Evolutionary conservation across 2,797 vertebrate genomes (phyloP).

Genomic region (Xenentodon cancila): DNA sequence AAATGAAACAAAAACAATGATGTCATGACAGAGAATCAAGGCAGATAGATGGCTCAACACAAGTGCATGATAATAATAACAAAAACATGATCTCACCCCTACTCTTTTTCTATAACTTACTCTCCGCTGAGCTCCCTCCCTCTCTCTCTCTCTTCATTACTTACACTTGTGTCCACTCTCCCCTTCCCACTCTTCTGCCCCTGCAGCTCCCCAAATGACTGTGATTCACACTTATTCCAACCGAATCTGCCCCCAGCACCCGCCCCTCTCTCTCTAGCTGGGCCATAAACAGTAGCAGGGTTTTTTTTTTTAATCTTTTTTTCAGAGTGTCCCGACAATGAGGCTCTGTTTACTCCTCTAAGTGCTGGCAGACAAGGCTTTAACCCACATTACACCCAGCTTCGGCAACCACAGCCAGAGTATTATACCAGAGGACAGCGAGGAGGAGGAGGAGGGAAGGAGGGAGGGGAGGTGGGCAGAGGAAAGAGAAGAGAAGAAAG

Average conservation of each 20-base stretch:
- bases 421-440: conserved; percentile 68
- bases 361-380: conserved; percentile 78
- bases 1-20: conserved; percentile 88
- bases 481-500: conserved; percentile 60
- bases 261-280: conserved; percentile 48
- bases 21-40: conserved; percentile 83
- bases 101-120: conserved; percentile 32
- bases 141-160: conserved; percentile 44
- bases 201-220: conserved; percentile 62
- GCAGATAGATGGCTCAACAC: conserved; percentile 83
- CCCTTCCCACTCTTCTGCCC: conserved; percentile 57
- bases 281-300: conserved; percentile 83
- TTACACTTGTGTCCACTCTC: conserved; percentile 60
- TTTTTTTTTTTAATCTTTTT: conserved; percentile 55
- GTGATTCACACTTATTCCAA: conserved; percentile 74
- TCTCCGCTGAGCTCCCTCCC: conserved; percentile 27
- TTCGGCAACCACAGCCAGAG: conserved; percentile 73
- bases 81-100: conserved; percentile 84
- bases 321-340: conserved; percentile 79
- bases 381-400: conserved; percentile 80
- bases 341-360: conserved; percentile 83
- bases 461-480: conserved; percentile 38
- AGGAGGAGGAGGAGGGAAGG: conserved; percentile 17
- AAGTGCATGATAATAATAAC: conserved; percentile 84
- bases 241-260: conserved; percentile 37